Evolutionary conservation across 2,113 vertebrate species (phyloP), one percentile per base, ranked within the genome.

Genomic region (Epinephelus lanceolatus): DNA sequence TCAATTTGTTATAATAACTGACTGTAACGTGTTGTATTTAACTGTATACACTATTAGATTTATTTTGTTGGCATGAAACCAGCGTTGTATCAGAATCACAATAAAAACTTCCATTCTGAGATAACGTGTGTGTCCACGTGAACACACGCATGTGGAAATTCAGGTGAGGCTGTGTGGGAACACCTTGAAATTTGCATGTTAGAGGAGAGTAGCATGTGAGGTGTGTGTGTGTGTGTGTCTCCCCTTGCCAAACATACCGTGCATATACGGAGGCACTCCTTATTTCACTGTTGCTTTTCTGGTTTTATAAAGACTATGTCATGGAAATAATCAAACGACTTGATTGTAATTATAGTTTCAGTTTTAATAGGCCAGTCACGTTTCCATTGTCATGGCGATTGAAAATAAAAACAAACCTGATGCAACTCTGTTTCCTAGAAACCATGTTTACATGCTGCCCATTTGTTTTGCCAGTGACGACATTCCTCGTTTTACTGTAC

Each of bases 341-440:
- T 53, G 0, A 56, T 66, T 71, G 40, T 72, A 76, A 85, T 78
- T 67, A 52, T 11, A 74, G 42, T 70, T 59, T 27, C 3, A 23
- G n/a, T 61, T 9, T 57, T 23, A 21, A 67, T 52, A 14, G 15
- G 40, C 9, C 14, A 6, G 51, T 75, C 51, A 75, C 2, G 30
- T 51, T 18, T 42, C 18, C 49, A 63, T 71, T 61, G 72, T 42
- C 17, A 53, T 51, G 52, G 63, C 0, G 65, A 66, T 40, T n/a
- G 53, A 69, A 45, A 52, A 72, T 68, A 42, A 14, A 45, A 72
- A 84, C 49, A 42, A n/a, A 30, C 15, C 3, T 4, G 6, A 63
- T 52, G 21, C 4, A 51, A 47, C 25, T 8, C n/a, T 5, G 15
- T 37, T 21, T 65, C 17, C 11, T 15, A 23, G 9, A 3, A 42